phyloP scores from a whole-genome alignment of 2,113 vertebrate species.

The Calcarius ornatus region DNA sequence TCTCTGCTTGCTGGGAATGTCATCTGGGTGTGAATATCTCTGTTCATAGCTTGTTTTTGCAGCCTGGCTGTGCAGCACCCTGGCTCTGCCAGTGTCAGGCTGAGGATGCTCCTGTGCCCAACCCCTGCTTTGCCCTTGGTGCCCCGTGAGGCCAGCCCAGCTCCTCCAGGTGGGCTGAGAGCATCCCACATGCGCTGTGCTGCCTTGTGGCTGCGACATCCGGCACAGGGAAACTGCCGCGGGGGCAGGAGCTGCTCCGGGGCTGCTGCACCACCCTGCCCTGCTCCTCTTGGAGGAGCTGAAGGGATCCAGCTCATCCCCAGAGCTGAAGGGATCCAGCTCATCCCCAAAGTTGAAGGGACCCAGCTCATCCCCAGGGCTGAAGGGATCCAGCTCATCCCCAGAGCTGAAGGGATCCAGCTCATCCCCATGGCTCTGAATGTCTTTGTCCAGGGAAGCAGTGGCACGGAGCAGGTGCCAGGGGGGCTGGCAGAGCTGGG shows the following conservation, averaged over 20 bases:
- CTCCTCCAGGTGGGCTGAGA: background rate
- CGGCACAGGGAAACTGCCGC: rapidly evolving
- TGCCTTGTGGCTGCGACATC: background rate
- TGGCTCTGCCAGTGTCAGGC: too few species aligned
- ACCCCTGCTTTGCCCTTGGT: rapidly evolving
- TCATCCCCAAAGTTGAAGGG: rapidly evolving
- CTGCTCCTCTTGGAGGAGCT: background rate
- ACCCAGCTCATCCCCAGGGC: rapidly evolving
- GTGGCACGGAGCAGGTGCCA: rapidly evolving
- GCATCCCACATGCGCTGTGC: background rate
- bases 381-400: rapidly evolving
- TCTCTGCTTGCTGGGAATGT: too few species aligned
- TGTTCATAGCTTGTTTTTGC: too few species aligned
- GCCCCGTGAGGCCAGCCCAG: rapidly evolving
- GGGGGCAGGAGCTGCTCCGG: background rate
- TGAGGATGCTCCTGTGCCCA: background rate
- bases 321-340: background rate
- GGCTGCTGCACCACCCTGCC: background rate
- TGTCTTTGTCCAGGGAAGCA: background rate
- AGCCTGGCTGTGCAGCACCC: too few species aligned
- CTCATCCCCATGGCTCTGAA: rapidly evolving
- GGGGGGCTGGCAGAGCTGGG: rapidly evolving
- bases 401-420: background rate
- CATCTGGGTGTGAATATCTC: too few species aligned
- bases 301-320: background rate